A percentile compares a stretch with the other conserved stretches of the same genome.
Conservation (phyloP, 2,888 invertebrate genomes). For the Dynastes grantii region DNA sequence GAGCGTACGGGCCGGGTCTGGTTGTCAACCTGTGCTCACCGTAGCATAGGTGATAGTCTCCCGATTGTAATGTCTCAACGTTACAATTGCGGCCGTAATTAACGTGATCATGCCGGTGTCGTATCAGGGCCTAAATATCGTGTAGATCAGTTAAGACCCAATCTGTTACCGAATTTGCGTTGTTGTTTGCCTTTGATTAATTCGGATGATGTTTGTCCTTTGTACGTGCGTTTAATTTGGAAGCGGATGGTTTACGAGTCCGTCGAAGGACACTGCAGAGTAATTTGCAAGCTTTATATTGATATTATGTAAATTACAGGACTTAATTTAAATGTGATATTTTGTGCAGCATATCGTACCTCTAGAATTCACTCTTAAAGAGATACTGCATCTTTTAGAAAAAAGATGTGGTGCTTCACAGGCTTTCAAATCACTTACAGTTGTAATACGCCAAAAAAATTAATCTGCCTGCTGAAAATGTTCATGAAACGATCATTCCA, state of each 20-base stretch:
- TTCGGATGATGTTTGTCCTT: not conserved
- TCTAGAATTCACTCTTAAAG: no score
- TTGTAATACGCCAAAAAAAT: no score
- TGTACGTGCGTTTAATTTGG: not conserved
- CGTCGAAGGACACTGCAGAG: no score
- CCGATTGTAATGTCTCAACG: constrained; percentile 1
- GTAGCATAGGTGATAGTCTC: constrained; percentile 6
- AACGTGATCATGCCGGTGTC: constrained; percentile 17
- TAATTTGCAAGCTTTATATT: no score
- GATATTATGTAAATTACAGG: no score
- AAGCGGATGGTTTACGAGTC: not conserved
- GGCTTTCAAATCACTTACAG: no score
- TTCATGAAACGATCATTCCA: no score
- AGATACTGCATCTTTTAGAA: no score
- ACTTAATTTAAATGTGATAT: no score
- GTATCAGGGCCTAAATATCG: not conserved
- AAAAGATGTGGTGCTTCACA: no score
- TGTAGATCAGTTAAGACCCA: constrained; percentile 11
- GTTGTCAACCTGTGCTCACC: constrained; percentile 5
- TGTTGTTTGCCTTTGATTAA: constrained; percentile 12
- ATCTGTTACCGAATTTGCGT: constrained; percentile 4
- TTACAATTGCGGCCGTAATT: constrained; percentile 31
- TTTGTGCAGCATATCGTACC: no score
- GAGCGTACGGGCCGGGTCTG: not conserved
- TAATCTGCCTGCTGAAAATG: no score